Percentiles rank a stretch among this genome's conserved stretches.
These are phyloP conservation scores for Microcebus ravelobensis DNA, from an alignment of 2,113 vertebrate species.

Conservation along the genomic window DNA sequence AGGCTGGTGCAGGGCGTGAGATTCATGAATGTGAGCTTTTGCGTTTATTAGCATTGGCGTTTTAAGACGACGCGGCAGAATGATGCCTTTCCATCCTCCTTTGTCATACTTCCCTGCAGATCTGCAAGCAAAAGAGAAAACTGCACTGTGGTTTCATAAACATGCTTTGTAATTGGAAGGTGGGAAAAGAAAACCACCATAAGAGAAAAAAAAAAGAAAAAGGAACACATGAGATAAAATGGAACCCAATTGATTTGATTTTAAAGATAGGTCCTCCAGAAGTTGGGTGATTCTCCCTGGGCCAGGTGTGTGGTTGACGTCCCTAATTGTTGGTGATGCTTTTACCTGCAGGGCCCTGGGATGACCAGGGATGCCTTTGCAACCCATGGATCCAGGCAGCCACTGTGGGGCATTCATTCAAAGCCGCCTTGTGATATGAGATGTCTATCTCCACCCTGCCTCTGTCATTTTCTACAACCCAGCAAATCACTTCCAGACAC, in stretches of 20 bases:
- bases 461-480: fast-evolving
- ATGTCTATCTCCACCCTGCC: not conserved
- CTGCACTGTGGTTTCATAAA: too few relatives aligned
- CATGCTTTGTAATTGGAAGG: not conserved
- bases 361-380: not conserved
- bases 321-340: not conserved
- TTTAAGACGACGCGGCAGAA: not conserved
- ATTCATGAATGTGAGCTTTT: too few relatives aligned
- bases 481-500: not conserved
- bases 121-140: not conserved
- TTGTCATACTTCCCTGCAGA: not conserved
- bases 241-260: not conserved
- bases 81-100: not conserved
- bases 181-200: not conserved
- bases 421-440: too few relatives aligned
- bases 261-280: not conserved
- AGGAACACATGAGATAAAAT: not conserved
- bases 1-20: fast-evolving
- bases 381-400: not conserved
- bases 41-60: not conserved
- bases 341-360: not conserved
- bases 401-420: too few relatives aligned
- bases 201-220: too few relatives aligned
- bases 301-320: not conserved
- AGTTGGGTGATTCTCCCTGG: not conserved